A percentile compares a stretch with the other conserved stretches of the same genome.
Conservation (phyloP, 2,113 vertebrate genomes). For the Coptodon bakossiorum region DNA sequence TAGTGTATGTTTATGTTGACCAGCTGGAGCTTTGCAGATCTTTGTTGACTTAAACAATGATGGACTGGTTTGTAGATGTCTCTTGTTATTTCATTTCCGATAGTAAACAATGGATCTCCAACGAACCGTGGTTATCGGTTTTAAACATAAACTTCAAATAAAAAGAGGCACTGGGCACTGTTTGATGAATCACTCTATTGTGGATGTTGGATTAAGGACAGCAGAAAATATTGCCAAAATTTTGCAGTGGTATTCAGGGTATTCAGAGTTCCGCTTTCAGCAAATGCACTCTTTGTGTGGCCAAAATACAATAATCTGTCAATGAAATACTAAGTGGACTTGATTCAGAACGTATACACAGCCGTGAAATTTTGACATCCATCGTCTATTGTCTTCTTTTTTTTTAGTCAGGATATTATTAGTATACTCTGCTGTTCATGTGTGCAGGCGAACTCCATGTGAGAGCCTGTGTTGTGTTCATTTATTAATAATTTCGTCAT, state of each 20-base stretch:
- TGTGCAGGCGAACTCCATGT: neutral
- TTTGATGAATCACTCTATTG: constrained; percentile 15
- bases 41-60: neutral
- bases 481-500: constrained; percentile 54
- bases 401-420: constrained; percentile 31
- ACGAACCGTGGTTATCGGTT: constrained; percentile 12
- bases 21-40: neutral
- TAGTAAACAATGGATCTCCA: constrained; percentile 3
- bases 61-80: constrained; percentile 10
- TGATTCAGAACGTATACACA: constrained; percentile 30
- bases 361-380: constrained; percentile 11
- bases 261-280: constrained; percentile 11
- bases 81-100: constrained; percentile 11
- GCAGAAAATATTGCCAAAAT: constrained; percentile 24
- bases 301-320: constrained; percentile 36
- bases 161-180: constrained; percentile 1
- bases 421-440: neutral
- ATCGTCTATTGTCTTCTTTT: constrained; percentile 4
- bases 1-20: neutral
- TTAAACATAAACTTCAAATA: constrained; percentile 21
- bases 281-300: neutral
- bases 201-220: constrained; percentile 39
- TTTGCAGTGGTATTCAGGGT: neutral
- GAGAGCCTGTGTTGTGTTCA: constrained; percentile 30
- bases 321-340: constrained; percentile 27